Evolutionary conservation across 1,140 invertebrate species (phyloP).

Genomic region (Eupeodes corollae): DNA sequence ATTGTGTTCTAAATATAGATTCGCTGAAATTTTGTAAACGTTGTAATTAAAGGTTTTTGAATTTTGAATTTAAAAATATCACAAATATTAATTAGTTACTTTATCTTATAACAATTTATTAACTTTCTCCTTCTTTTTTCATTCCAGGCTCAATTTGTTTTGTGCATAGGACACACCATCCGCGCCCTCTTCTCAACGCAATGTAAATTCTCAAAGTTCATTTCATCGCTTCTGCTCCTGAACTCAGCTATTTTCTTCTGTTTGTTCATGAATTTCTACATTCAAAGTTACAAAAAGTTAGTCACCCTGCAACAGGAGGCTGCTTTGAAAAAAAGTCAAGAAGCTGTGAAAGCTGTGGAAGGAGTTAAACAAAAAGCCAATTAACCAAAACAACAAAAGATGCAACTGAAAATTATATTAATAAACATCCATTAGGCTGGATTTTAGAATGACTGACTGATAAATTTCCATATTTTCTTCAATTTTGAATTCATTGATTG

Average conservation of each 20-base stretch:
- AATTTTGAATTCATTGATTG: too few relatives aligned
- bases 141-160: conserved; percentile 61
- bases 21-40: too few relatives aligned
- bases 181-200: conserved; percentile 57
- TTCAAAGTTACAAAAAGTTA: conserved; percentile 59
- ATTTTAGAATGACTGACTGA: too few relatives aligned
- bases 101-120: conserved; percentile 2
- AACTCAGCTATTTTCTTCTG: conserved; percentile 86
- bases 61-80: too few relatives aligned
- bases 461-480: too few relatives aligned
- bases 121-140: conserved; percentile 19
- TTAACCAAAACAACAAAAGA: too few relatives aligned
- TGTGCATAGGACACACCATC: conserved; percentile 63
- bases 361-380: too few relatives aligned
- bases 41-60: too few relatives aligned
- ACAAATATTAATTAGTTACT: conserved; percentile 2
- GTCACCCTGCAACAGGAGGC: conserved; percentile 22
- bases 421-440: too few relatives aligned
- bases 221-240: conserved; percentile 63
- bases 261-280: conserved; percentile 85
- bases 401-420: too few relatives aligned
- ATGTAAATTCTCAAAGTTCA: conserved; percentile 64
- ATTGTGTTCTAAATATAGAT: too few relatives aligned
- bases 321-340: conserved; percentile 3
- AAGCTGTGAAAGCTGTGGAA: too few relatives aligned